Evolutionary conservation across 1,140 invertebrate genomes (phyloP).

Genomic region (Stenopsyche tienmushanensis): DNA sequence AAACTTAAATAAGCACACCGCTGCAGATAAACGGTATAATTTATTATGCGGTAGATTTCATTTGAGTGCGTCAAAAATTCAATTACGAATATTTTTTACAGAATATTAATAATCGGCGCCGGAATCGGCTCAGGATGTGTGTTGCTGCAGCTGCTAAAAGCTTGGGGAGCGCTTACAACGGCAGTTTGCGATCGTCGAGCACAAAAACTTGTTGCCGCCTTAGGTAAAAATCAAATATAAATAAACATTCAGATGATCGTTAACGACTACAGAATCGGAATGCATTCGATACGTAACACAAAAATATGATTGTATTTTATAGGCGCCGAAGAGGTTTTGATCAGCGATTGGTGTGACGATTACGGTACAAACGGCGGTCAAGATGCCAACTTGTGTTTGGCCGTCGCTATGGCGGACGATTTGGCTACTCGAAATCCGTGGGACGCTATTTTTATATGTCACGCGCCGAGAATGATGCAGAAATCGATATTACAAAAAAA

Average conservation of each 20-base stretch:
- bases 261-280: too few relatives aligned
- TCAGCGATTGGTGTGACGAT: slow-evolving; percentile 37
- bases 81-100: slow-evolving; percentile 15
- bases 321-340: slow-evolving; percentile 36
- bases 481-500: not conserved
- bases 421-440: slow-evolving; percentile 18
- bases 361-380: slow-evolving; percentile 7
- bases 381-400: slow-evolving; percentile 26
- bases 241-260: too few relatives aligned
- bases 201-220: slow-evolving; percentile 42
- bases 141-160: slow-evolving; percentile 47
- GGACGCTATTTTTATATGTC: slow-evolving; percentile 30
- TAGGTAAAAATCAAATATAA: too few relatives aligned
- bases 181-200: slow-evolving; percentile 43
- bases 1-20: slow-evolving; percentile 40
- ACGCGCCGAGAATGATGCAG: slow-evolving; percentile 17
- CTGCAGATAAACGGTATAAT: slow-evolving; percentile 48
- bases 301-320: too few relatives aligned
- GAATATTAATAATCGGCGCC: slow-evolving; percentile 46
- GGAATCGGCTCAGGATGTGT: slow-evolving; percentile 48
- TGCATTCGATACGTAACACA: too few relatives aligned
- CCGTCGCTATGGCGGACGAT: slow-evolving; percentile 21
- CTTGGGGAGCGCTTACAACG: slow-evolving; percentile 46
- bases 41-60: not conserved
- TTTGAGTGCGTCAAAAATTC: not conserved